Conservation (phyloP, 2,113 vertebrate species). For the Oryzias woworae region DNA sequence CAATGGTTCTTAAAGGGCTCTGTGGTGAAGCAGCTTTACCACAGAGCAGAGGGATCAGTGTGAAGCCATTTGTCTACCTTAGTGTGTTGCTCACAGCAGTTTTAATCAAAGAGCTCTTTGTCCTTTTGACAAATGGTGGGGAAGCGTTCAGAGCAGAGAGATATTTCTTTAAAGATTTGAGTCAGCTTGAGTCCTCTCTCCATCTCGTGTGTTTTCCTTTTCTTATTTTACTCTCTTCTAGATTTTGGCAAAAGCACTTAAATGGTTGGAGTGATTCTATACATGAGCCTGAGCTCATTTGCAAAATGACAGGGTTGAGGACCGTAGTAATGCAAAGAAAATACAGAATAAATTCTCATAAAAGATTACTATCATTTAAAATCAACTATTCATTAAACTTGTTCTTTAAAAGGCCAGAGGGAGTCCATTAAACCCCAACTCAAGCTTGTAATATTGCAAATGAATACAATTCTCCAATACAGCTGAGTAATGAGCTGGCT, state of each 20-base stretch:
- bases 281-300: background rate
- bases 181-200: background rate
- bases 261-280: background rate
- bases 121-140: constrained; percentile 63
- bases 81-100: constrained; percentile 55
- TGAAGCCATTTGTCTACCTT: constrained; percentile 62
- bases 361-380: background rate
- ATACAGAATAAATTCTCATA: background rate
- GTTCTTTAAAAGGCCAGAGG: constrained; percentile 3
- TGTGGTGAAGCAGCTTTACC: constrained; percentile 45
- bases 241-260: background rate
- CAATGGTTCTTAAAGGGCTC: constrained; percentile 42
- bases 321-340: background rate
- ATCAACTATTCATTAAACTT: background rate
- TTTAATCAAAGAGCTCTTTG: constrained; percentile 71
- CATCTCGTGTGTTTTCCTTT: background rate
- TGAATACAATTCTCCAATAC: constrained; percentile 27
- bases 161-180: constrained; percentile 13
- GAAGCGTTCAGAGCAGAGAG: constrained; percentile 19
- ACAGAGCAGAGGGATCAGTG: constrained; percentile 52
- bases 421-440: constrained; percentile 5
- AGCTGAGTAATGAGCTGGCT: constrained; percentile 53
- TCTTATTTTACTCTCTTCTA: background rate
- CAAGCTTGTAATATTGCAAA: constrained; percentile 26
- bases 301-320: background rate